Evolutionary conservation across 2,797 vertebrate genomes (phyloP).

Genomic region (Lepus oiostolus): DNA sequence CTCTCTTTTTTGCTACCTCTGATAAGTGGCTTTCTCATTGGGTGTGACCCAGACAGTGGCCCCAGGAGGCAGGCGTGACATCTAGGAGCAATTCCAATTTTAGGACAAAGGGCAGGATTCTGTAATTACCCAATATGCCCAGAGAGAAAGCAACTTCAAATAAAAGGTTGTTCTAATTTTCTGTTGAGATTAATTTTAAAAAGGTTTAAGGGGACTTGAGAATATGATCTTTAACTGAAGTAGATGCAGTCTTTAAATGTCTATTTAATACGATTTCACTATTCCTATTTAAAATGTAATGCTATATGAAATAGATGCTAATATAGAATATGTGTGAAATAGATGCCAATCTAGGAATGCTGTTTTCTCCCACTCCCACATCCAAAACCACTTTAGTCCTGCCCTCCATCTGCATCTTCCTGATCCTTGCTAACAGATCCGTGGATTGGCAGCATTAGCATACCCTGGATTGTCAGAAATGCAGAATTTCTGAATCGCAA

Average conservation of each 20-base stretch:
- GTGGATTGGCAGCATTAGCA: neutral
- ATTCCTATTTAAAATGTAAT: neutral
- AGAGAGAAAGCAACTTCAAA: neutral
- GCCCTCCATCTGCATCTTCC: neutral
- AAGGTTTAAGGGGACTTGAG: neutral
- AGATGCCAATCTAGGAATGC: neutral
- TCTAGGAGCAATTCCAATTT: neutral
- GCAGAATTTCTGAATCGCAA: neutral
- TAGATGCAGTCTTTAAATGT: neutral
- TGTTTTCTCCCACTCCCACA: neutral
- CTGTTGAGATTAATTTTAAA: neutral
- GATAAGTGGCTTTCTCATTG: neutral
- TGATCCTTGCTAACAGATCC: neutral
- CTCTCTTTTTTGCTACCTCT: neutral
- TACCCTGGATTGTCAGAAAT: neutral
- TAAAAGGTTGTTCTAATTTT: neutral
- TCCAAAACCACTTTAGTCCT: neutral
- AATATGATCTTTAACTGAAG: neutral
- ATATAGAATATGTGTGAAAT: neutral
- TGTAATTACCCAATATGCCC: neutral
- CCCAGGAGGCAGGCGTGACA: neutral
- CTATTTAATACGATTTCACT: neutral
- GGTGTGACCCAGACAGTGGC: neutral
- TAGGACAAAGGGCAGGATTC: neutral
- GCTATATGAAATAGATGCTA: neutral